Base-by-base conservation (phyloP, 2,797 vertebrate species). In the Sebastolobus alascanus region DNA sequence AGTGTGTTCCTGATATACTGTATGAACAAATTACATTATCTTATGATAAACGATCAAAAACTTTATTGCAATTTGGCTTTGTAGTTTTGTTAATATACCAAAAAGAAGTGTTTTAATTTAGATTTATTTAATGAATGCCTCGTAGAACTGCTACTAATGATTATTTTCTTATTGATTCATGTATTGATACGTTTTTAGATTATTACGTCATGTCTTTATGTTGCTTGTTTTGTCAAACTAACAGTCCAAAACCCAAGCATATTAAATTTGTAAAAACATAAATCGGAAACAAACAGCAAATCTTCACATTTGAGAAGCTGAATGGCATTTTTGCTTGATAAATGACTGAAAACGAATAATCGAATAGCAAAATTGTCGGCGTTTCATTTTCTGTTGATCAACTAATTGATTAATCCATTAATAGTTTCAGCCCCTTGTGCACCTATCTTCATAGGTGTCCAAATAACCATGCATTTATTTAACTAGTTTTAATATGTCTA, bases 51-150 rank as follows among this genome's bases (percentile, higher is more conserved):
- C 16, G 5, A 80, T 77, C 46, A 35, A 65, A 83, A 56, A 37
- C 8, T 2, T 54, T 55, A n/a, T 10, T 18, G 0, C 27, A 18
- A 10, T 74, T 78, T 64, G 7, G 14, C 56, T 82, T 67, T 67
- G n/a, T 7, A 58, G 46, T 63, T 78, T 73, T 77, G 10, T 61
- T 35, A 13, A 20, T 54, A 8, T 27, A 22, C 16, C 52, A 67
- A 64, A 65, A 22, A 38, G n/a, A 70, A 65, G n/a, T 38, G 25
- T 25, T 33, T 27, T 2, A 20, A 68, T 73, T 70, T 11, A 12
- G 22, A 70, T 66, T 46, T 79, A 70, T 79, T 83, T 61, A 80
- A 82, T 61, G 11, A 67, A 59, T 18, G 9, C 20, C 46, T 40
- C 10, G 4, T 73, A 22, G 38, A 55, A 55, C 40, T 37, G 38